Base-by-base conservation (phyloP, 2,797 vertebrate genomes). In the Microctenopoma stevenorrisi region DNA sequence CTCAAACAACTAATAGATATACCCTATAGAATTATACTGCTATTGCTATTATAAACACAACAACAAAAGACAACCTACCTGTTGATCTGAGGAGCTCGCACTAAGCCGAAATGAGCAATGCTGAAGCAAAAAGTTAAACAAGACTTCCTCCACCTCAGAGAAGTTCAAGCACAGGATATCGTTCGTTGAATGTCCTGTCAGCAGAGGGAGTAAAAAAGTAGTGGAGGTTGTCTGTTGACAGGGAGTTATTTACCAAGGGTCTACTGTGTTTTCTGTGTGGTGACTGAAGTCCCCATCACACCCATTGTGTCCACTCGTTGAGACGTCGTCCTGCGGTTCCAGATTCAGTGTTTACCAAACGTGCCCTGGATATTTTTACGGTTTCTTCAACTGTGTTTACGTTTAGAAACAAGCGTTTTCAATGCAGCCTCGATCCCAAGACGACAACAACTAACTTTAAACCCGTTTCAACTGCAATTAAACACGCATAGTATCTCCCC, bases 181-280 rank as follows among this genome's bases (percentile, higher is more conserved):
- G 59, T 13, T 47, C 28, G 43, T 52, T 2, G 71, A 71, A 49
- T 57, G 76, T 35, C 40, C 61, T 35, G 75, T 88, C 84, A 79
- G 82, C 75, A 65, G 64, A 51, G 57, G 25, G 2, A 46, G 25
- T 13, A 66, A 40, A 22, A 68, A 78, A 68, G 51, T 68, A 46
- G 53, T 51, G 70, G 65, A 81, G 72, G 59, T 78, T 7, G 12
- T 44, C 28, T 63, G 55, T 72, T 70, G 61, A 76, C 79, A 58
- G 51, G 47, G 50, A 72, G 53, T 83, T 91, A 90, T 89, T 89
- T 78, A 80, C 72, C n/a, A 42, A 54, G 30, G 65, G 57, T 74
- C 46, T 68, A 68, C 50, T 30, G 38, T 13, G 48, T 52, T 66
- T 46, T 65, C 64, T 59, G 62, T 6, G 49, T 12, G 47, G 30